These are phyloP conservation scores for Astatotilapia flaviijosephi DNA, from an alignment of 2,113 vertebrate species.

Conservation along the genomic window DNA sequence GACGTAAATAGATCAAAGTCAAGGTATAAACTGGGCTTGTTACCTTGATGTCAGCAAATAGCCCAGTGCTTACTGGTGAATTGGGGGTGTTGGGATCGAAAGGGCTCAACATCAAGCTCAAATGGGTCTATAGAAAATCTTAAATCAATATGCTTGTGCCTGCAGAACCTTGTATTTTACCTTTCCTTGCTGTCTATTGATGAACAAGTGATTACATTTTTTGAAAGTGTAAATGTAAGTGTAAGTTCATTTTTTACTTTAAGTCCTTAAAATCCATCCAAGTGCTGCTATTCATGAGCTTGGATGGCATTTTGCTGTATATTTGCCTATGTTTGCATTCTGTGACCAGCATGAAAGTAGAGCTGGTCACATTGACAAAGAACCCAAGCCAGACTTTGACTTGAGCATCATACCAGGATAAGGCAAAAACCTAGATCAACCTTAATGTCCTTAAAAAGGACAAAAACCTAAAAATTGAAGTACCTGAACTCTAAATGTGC, in stretches of 20 bases:
- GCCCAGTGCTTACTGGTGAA: background rate
- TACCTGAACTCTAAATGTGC: background rate
- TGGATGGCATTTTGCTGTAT: background rate
- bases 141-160: background rate
- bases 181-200: background rate
- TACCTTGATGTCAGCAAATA: background rate
- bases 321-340: background rate
- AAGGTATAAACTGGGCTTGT: background rate
- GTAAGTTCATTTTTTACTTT: background rate
- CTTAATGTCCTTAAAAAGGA: background rate
- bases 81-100: background rate
- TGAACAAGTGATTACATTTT: background rate
- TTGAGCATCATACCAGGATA: background rate
- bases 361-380: background rate
- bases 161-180: background rate
- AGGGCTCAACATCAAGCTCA: conserved; percentile 9
- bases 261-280: background rate
- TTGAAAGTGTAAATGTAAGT: background rate
- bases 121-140: background rate
- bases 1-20: background rate
- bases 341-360: background rate
- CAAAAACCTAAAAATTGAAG: background rate
- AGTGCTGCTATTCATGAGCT: conserved; percentile 1
- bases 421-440: background rate
- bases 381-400: background rate